Evolutionary conservation across 2,888 invertebrate species (phyloP).

Genomic region (Noctua fimbriata): DNA sequence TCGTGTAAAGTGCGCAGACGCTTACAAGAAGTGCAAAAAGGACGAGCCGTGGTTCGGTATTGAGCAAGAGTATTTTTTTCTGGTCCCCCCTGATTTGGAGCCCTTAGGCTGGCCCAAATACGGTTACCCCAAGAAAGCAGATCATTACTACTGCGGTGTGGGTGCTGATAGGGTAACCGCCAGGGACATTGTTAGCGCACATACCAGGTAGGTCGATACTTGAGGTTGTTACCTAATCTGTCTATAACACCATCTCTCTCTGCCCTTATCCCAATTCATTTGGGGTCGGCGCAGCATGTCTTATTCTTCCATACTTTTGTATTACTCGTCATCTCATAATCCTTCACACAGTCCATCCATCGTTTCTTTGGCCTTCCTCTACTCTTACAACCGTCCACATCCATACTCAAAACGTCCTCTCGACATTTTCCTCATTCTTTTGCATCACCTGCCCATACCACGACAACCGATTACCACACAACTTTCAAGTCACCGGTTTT

Average conservation of each 20-base stretch:
- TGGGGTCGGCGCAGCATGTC: too few relatives aligned
- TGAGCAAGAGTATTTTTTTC: conserved; percentile 97
- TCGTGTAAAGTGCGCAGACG: conserved; percentile 93
- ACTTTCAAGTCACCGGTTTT: too few relatives aligned
- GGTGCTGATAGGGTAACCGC: conserved; percentile 98
- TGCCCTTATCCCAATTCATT: too few relatives aligned
- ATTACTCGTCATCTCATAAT: too few relatives aligned
- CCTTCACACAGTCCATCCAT: too few relatives aligned
- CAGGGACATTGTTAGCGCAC: conserved; percentile 98
- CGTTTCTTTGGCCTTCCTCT: too few relatives aligned
- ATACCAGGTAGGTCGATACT: conserved; percentile 91
- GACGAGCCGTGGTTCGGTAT: conserved; percentile 97
- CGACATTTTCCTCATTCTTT: too few relatives aligned
- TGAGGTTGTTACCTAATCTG: background rate
- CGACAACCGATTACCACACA: background rate
- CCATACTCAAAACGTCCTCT: too few relatives aligned
- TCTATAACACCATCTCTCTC: background rate
- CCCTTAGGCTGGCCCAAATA: conserved; percentile 98
- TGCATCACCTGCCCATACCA: background rate
- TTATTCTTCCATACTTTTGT: too few relatives aligned
- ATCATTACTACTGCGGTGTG: conserved; percentile 99
- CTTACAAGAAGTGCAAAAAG: conserved; percentile 93
- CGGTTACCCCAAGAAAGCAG: conserved; percentile 97
- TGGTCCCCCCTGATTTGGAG: conserved; percentile 94
- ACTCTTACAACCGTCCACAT: too few relatives aligned